A percentile compares a stretch with the other conserved stretches of the same genome.
These are phyloP conservation scores for Sebastes dallii DNA, from an alignment of 2,797 vertebrate species.

Conservation along the genomic window DNA sequence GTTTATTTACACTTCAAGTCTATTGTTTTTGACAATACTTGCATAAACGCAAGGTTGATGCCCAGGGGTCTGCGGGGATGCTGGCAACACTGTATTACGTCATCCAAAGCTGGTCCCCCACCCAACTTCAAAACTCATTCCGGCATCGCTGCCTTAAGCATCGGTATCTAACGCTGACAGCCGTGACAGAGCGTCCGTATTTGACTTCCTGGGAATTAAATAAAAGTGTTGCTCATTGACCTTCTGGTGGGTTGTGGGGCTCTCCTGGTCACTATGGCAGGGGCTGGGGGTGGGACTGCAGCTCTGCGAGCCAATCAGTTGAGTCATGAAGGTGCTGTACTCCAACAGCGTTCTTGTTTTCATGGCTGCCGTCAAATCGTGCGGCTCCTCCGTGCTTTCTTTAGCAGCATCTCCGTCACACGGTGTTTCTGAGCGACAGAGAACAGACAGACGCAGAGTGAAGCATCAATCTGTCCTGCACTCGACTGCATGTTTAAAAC, in stretches of 20 bases:
- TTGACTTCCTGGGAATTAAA: background rate
- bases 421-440: slow-evolving; percentile 49
- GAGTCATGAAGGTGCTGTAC: slow-evolving; percentile 86
- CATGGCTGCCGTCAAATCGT: slow-evolving; percentile 63
- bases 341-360: slow-evolving; percentile 83
- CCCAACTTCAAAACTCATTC: too few species aligned
- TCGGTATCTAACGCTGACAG: too few species aligned
- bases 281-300: slow-evolving; percentile 71
- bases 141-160: too few species aligned
- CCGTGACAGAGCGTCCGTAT: too few species aligned
- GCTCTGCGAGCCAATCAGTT: slow-evolving; percentile 65
- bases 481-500: background rate
- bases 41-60: too few species aligned
- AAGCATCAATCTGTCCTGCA: background rate
- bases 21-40: too few species aligned
- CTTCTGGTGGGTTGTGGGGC: slow-evolving; percentile 63
- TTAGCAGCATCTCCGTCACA: slow-evolving; percentile 60
- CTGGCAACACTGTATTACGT: too few species aligned
- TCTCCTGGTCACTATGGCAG: slow-evolving; percentile 66
- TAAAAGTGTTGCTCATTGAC: slow-evolving; percentile 35
- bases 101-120: too few species aligned
- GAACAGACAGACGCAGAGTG: background rate
- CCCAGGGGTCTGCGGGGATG: too few species aligned
- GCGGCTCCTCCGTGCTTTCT: slow-evolving; percentile 79
- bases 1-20: too few species aligned